phyloP scores from a whole-genome alignment of 2,113 vertebrate genomes.

The Burhinus bistriatus region DNA sequence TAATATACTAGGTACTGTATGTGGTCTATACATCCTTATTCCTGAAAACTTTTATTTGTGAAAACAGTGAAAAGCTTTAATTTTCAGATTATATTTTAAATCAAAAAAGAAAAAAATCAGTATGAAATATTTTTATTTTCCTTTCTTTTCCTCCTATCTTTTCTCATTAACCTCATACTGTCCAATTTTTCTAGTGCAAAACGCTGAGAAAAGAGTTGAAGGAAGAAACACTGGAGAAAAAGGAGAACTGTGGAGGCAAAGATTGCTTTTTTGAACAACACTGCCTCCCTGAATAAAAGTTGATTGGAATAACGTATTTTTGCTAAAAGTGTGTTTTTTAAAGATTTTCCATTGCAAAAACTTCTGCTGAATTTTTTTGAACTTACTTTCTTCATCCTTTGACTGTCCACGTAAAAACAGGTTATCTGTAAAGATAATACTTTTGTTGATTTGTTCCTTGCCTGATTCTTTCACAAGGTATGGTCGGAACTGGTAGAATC shows the following conservation, averaged over 20 bases:
- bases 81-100: background rate
- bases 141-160: background rate
- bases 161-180: background rate
- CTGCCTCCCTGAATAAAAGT: rapidly evolving
- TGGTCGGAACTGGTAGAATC: background rate
- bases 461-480: background rate
- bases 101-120: rapidly evolving
- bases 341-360: background rate
- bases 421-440: background rate
- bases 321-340: background rate
- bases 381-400: background rate
- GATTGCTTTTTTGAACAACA: background rate
- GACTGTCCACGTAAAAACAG: background rate
- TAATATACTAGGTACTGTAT: background rate
- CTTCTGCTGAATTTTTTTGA: background rate
- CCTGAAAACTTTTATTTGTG: background rate
- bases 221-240: background rate
- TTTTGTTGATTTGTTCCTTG: background rate
- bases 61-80: background rate
- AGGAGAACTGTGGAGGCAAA: background rate
- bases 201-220: background rate
- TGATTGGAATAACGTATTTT: background rate
- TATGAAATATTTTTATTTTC: background rate
- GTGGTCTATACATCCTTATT: background rate
- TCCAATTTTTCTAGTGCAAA: background rate